These are phyloP conservation scores for Todiramphus chloris DNA, from an alignment of 2,113 vertebrate species.

Conservation along the genomic window DNA sequence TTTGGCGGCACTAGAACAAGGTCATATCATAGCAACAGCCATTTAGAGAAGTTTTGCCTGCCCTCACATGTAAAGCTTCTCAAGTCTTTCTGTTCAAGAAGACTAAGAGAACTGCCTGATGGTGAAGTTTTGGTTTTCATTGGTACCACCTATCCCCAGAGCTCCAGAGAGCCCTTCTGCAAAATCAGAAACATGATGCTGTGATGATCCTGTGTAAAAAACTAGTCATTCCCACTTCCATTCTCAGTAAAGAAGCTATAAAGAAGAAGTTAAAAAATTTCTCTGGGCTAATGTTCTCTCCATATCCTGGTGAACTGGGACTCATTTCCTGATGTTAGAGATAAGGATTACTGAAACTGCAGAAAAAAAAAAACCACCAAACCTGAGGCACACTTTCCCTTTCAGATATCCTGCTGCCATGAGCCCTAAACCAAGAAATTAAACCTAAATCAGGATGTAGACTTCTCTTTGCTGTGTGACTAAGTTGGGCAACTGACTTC, in stretches of 20 bases:
- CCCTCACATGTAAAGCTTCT: neutral
- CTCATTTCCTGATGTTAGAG: neutral
- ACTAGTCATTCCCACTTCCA: neutral
- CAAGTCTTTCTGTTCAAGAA: neutral
- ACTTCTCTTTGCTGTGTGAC: conserved; percentile 41
- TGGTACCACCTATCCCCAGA: neutral
- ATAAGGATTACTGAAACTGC: neutral
- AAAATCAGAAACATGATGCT: neutral
- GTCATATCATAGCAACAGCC: neutral
- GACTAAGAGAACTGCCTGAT: neutral
- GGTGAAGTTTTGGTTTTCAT: neutral
- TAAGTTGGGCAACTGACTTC: conserved; percentile 41
- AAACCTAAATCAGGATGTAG: conserved; percentile 46
- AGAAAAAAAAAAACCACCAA: neutral
- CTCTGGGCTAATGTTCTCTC: neutral
- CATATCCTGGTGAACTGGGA: neutral
- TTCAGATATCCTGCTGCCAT: conserved; percentile 8
- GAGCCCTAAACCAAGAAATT: conserved; percentile 39
- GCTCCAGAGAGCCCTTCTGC: neutral
- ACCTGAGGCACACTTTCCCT: neutral
- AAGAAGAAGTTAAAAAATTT: neutral
- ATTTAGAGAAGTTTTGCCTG: neutral
- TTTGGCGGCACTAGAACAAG: neutral
- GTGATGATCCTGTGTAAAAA: neutral
- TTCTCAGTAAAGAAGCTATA: neutral